Percentiles rank a stretch among this genome's conserved stretches.
Evolutionary conservation across 2,113 vertebrate species (phyloP).

Genomic region (Pelecanoides urinatrix): DNA sequence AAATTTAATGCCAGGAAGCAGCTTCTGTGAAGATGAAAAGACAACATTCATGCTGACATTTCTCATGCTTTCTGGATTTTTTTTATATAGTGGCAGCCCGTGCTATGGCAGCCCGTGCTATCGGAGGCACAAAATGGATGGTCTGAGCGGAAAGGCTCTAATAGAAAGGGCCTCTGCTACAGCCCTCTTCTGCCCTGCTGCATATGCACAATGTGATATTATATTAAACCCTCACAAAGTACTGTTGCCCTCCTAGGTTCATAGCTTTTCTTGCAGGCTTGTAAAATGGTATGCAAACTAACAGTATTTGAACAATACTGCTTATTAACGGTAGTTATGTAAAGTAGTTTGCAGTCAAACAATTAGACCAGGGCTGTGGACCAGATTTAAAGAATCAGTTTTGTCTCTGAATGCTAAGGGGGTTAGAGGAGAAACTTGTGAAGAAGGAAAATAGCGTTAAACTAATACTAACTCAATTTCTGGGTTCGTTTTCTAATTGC

Average conservation of each 20-base stretch:
- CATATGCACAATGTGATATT: not conserved
- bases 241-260: not conserved
- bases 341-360: not conserved
- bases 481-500: not conserved
- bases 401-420: not conserved
- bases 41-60: not conserved
- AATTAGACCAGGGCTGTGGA: not conserved
- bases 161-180: not conserved
- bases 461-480: not conserved
- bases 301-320: not conserved
- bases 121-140: not conserved
- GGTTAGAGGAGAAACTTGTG: not conserved
- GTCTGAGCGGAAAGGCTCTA: not conserved
- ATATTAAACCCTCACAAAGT: not conserved
- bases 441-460: not conserved
- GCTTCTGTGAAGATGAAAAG: constrained; percentile 15
- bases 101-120: not conserved
- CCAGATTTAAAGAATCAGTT: not conserved
- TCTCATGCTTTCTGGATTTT: not conserved
- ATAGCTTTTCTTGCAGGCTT: not conserved
- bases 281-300: not conserved
- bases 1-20: not conserved
- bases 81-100: not conserved
- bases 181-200: not conserved
- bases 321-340: not conserved